These are phyloP conservation scores for Paguma larvata DNA, from an alignment of 2,797 vertebrate genomes.

Conservation along the genomic window DNA sequence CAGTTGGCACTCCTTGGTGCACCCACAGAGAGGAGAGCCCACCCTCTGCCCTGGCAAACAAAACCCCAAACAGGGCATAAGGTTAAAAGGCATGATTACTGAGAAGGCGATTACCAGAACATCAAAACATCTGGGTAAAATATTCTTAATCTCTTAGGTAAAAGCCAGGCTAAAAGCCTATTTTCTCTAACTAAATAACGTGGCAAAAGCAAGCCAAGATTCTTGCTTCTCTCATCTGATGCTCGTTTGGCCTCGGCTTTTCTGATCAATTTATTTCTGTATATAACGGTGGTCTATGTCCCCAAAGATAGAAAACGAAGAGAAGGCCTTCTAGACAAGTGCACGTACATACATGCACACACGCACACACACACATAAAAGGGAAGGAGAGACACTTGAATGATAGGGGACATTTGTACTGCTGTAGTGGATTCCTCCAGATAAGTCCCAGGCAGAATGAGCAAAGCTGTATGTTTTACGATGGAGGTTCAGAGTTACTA, in stretches of 20 bases:
- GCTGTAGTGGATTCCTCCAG: too few species aligned
- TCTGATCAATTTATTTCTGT: background rate
- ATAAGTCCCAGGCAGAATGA: background rate
- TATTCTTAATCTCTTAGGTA: background rate
- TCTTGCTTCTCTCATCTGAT: background rate
- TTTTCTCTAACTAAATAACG: background rate
- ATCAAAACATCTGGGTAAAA: background rate
- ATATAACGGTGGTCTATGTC: background rate
- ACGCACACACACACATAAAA: too few species aligned
- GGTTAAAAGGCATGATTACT: background rate
- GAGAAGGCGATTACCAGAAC: background rate
- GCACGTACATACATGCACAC: too few species aligned
- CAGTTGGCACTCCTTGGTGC: background rate
- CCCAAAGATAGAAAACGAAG: background rate
- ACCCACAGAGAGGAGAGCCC: background rate
- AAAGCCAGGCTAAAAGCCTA: background rate
- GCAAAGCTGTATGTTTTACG: rapidly evolving
- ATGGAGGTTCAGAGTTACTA: background rate
- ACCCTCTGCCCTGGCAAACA: background rate
- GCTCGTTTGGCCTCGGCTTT: background rate
- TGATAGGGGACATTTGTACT: rapidly evolving
- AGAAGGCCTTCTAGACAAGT: background rate
- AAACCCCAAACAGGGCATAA: background rate
- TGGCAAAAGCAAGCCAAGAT: background rate
- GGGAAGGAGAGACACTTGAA: rapidly evolving